A percentile compares a stretch with the other conserved stretches of the same genome.
Conservation (phyloP, 2,797 vertebrate genomes). For the Chelon labrosus region DNA sequence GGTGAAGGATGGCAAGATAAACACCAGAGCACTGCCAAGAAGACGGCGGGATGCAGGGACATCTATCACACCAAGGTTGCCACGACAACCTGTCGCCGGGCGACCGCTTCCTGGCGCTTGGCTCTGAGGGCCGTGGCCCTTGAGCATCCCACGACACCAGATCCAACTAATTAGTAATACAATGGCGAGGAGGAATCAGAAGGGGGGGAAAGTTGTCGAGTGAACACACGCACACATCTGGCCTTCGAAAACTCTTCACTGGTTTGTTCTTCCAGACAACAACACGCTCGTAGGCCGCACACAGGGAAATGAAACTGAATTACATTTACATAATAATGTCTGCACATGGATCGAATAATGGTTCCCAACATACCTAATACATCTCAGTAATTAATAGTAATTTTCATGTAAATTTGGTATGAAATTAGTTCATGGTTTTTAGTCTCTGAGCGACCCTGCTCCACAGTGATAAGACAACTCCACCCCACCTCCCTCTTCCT, state of each 20-base stretch:
- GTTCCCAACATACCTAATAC: slow-evolving; percentile 46
- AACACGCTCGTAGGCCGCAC: slow-evolving; percentile 18
- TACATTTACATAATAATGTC: slow-evolving; percentile 51
- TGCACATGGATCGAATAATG: slow-evolving; percentile 35
- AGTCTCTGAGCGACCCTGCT: slow-evolving; percentile 63
- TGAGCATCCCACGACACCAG: slow-evolving; percentile 13
- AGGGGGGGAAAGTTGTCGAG: not conserved
- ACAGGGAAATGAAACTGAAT: slow-evolving; percentile 35
- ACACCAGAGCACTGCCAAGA: slow-evolving; percentile 56
- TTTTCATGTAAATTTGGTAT: slow-evolving; percentile 69
- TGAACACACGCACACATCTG: not conserved
- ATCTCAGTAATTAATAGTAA: slow-evolving; percentile 51
- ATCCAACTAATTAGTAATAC: slow-evolving; percentile 39
- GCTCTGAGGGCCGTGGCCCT: slow-evolving; percentile 43
- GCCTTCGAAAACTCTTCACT: slow-evolving; percentile 4
- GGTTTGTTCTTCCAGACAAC: slow-evolving; percentile 24
- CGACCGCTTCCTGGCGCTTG: slow-evolving; percentile 4
- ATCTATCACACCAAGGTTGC: slow-evolving; percentile 78
- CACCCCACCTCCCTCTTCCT: not conserved
- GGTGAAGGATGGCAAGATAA: slow-evolving; percentile 66
- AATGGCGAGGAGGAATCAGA: slow-evolving; percentile 6
- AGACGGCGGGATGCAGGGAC: slow-evolving; percentile 47
- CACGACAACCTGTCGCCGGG: slow-evolving; percentile 56
- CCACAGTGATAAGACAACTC: slow-evolving; percentile 56
- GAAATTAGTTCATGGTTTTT: slow-evolving; percentile 62